Conservation (phyloP, 2,888 invertebrate species). For the Pardosa pseudoannulata region DNA sequence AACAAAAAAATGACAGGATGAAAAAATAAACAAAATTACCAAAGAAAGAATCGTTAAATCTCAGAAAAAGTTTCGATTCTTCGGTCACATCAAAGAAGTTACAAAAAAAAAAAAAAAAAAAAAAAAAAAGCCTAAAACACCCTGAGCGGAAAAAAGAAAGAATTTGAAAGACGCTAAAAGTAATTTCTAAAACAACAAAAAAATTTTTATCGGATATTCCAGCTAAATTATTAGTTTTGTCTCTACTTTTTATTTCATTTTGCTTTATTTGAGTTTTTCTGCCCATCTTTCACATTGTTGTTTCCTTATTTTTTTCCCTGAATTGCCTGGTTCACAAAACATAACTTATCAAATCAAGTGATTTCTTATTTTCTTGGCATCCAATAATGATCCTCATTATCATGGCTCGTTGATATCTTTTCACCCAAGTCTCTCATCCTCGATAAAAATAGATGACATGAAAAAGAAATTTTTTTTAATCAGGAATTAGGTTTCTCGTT, state of each 20-base stretch:
- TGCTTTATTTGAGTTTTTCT: conserved; percentile 33
- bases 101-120: no score
- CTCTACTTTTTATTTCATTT: conserved; percentile 58
- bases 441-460: no score
- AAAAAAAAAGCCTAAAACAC: conserved; percentile 61
- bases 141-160: conserved; percentile 55
- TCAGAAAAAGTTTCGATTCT: conserved; percentile 61
- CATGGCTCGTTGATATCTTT: conserved; percentile 43
- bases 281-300: neutral
- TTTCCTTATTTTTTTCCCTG: conserved; percentile 25
- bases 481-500: no score
- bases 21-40: conserved; percentile 47
- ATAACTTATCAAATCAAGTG: conserved; percentile 67
- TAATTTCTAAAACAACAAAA: conserved; percentile 53
- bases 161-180: conserved; percentile 70
- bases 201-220: conserved; percentile 62
- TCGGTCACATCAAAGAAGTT: conserved; percentile 64
- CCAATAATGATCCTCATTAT: conserved; percentile 69
- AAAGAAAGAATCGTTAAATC: conserved; percentile 63
- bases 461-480: no score
- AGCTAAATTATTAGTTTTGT: conserved; percentile 69
- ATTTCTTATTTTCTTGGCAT: conserved; percentile 39
- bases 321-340: conserved; percentile 50
- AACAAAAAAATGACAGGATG: conserved; percentile 33
- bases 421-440: neutral